A percentile compares a stretch with the other conserved stretches of the same genome.
Evolutionary conservation across 2,797 vertebrate species (phyloP).

Genomic region (Brachymystax lenok): DNA sequence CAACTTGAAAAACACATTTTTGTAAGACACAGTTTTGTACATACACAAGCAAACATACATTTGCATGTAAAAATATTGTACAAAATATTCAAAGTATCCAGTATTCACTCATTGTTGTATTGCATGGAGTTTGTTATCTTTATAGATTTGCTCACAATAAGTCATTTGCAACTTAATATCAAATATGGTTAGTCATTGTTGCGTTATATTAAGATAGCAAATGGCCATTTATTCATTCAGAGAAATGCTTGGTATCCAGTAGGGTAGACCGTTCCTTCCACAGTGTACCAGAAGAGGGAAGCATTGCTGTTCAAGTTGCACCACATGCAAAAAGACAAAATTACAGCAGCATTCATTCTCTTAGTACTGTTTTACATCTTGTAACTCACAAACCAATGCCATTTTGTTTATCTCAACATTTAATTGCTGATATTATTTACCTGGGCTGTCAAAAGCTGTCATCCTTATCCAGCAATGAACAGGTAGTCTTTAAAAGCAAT

Average conservation of each 20-base stretch:
- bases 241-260: neutral
- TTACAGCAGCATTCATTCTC: neutral
- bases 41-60: neutral
- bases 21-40: neutral
- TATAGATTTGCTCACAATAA: constrained; percentile 2
- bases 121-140: neutral
- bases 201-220: neutral
- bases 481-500: neutral
- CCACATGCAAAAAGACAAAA: neutral
- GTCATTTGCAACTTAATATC: neutral
- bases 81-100: neutral
- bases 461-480: neutral
- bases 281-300: constrained; percentile 59
- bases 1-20: neutral
- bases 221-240: neutral
- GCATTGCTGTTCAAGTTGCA: constrained; percentile 39
- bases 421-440: neutral
- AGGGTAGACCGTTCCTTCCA: constrained; percentile 8
- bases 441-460: neutral
- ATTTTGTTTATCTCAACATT: neutral
- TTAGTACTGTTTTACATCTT: neutral
- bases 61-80: neutral
- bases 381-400: neutral
- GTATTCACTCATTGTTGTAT: neutral
- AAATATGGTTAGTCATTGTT: neutral